These are phyloP conservation scores for Spatula versicolor DNA, from an alignment of 2,797 vertebrate species.

Conservation along the genomic window DNA sequence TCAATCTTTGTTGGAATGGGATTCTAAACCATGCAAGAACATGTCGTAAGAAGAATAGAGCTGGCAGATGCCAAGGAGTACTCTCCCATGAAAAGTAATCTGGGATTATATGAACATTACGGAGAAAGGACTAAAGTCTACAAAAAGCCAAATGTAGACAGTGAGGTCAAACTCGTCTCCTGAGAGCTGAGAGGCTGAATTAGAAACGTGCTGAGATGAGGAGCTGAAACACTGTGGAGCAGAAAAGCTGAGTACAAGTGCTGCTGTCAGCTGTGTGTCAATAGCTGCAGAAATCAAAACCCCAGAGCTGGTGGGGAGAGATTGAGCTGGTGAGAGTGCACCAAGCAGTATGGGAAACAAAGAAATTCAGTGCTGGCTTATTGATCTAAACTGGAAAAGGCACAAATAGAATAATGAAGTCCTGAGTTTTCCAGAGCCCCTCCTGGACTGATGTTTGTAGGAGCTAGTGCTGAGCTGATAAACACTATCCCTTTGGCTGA, in stretches of 20 bases:
- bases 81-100: background rate
- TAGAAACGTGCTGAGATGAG: background rate
- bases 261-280: background rate
- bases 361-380: background rate
- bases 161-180: background rate
- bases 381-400: background rate
- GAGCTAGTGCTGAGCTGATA: background rate
- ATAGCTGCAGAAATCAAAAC: background rate
- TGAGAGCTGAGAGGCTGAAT: background rate
- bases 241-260: background rate
- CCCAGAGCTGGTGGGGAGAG: background rate
- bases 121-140: background rate
- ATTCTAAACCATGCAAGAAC: background rate
- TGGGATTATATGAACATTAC: background rate
- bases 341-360: background rate
- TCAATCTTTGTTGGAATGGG: background rate
- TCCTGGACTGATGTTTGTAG: background rate
- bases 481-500: accelerated
- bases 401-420: background rate
- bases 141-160: background rate
- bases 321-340: background rate
- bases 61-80: background rate
- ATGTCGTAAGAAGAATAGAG: background rate
- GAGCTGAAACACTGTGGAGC: background rate
- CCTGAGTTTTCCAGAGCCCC: background rate